Base-by-base conservation (phyloP, 2,888 invertebrate genomes). In the Agrotis ipsilon region DNA sequence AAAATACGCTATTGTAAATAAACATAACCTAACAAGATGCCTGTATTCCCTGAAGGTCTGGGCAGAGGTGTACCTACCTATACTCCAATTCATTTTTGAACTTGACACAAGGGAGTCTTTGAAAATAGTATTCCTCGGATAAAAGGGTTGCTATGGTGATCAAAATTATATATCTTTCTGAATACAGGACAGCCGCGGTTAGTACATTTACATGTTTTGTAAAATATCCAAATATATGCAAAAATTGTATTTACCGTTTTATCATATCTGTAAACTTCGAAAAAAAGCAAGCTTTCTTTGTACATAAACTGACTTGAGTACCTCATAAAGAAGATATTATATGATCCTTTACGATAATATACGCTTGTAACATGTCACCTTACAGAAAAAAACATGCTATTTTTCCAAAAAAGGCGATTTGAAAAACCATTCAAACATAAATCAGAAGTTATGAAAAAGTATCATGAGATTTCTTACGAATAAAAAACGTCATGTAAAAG, bases 291-390 rank as follows among this genome's bases (percentile, higher is more conserved):
- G 39, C 16, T 55, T 68, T 24, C 4, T 48, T 74, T 45, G 21
- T 55, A 24, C n/a, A 13, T 51, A 59, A 73, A 27, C 14, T 55
- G 18, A 48, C 16, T 39, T 18, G n/a, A 62, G 45, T 21, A 57
- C 27, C 27, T 49, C 64, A 78, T 78, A 68, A 71, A 78, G 54
- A 65, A 32, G 14, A 48, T 51, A 46, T 67, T 58, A 39, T 27
- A 75, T 46, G 59, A 57, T 27, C 27, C 27, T 39, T n/a, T 24
- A 6, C 32, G n/a, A 45, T 13, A n/a, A 14, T 27, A 55, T 19
- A 18, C 5, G n/a, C 14, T n/a, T 65, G 19, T 7, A 49, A 51
- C 27, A 45, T 39, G 48, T 27, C 24, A 9, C 16, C 9, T n/a
- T 9, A 16, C 18, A 24, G 46, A 5, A 21, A 52, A 7, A 39